A percentile compares a stretch with the other conserved stretches of the same genome.
phyloP scores from a whole-genome alignment of 2,888 invertebrate species.

The Reticulitermes lucifugus region DNA sequence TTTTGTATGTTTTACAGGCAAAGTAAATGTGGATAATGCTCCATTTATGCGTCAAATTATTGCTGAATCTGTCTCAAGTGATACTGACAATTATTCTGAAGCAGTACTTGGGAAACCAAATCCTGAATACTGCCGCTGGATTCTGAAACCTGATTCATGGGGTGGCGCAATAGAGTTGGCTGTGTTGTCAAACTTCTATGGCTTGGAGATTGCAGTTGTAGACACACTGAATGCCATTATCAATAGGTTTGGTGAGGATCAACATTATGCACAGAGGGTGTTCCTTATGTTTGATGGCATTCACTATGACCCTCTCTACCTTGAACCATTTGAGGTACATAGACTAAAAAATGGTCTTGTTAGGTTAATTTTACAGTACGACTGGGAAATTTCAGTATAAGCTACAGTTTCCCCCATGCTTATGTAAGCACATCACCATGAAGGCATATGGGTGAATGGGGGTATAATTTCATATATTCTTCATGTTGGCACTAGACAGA shows the following conservation, averaged over 20 bases:
- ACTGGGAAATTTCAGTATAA: too few species aligned
- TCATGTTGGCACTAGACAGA: too few species aligned
- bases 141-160: slow-evolving; percentile 89
- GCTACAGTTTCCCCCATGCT: too few species aligned
- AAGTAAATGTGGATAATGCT: slow-evolving; percentile 80
- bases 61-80: slow-evolving; percentile 82
- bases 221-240: slow-evolving; percentile 91
- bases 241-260: slow-evolving; percentile 94
- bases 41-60: slow-evolving; percentile 87
- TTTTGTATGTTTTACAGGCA: slow-evolving; percentile 63
- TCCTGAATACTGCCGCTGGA: slow-evolving; percentile 90
- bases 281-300: slow-evolving; percentile 95
- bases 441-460: too few species aligned
- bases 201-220: slow-evolving; percentile 92
- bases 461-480: too few species aligned
- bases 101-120: slow-evolving; percentile 89
- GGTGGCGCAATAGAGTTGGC: slow-evolving; percentile 96
- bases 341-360: background rate
- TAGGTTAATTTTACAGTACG: background rate
- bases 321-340: slow-evolving; percentile 82
- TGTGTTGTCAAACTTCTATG: slow-evolving; percentile 86
- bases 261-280: slow-evolving; percentile 83
- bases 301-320: slow-evolving; percentile 93
- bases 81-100: slow-evolving; percentile 83
- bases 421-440: too few species aligned